Percentiles rank a stretch among this genome's conserved stretches.
These are phyloP conservation scores for Coregonus clupeaformis DNA, from an alignment of 2,113 vertebrate genomes.

Conservation along the genomic window DNA sequence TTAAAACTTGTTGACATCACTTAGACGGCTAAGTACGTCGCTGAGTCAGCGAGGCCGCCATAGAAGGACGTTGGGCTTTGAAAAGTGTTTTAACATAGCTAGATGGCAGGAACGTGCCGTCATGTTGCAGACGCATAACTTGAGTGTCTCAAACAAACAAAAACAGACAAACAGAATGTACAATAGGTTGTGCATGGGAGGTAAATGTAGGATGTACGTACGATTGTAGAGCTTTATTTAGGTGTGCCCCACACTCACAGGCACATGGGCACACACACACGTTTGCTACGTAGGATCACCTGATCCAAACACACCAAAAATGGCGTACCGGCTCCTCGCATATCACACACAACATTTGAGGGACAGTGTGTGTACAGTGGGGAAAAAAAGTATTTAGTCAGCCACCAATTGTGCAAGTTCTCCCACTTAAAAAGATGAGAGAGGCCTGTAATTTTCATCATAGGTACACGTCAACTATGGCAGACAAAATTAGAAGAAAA, in stretches of 20 bases:
- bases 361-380: background rate
- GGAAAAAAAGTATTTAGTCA: no score
- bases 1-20: slow-evolving; percentile 76
- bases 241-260: no score
- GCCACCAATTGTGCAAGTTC: no score
- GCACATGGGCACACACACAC: no score
- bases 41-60: slow-evolving; percentile 55
- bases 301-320: no score
- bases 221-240: no score
- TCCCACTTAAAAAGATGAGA: no score
- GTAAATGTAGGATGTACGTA: slow-evolving; percentile 10
- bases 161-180: background rate
- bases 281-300: no score
- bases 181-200: slow-evolving; percentile 5
- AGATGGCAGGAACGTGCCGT: background rate
- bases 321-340: background rate
- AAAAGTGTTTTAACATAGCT: slow-evolving; percentile 39
- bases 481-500: no score
- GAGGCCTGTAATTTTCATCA: no score
- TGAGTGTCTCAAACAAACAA: slow-evolving; percentile 64
- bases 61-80: slow-evolving; percentile 42
- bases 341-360: background rate
- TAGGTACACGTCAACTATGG: no score
- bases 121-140: no score
- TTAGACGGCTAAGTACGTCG: slow-evolving; percentile 1